phyloP scores from a whole-genome alignment of 2,113 vertebrate genomes.

The Dascyllus trimaculatus region DNA sequence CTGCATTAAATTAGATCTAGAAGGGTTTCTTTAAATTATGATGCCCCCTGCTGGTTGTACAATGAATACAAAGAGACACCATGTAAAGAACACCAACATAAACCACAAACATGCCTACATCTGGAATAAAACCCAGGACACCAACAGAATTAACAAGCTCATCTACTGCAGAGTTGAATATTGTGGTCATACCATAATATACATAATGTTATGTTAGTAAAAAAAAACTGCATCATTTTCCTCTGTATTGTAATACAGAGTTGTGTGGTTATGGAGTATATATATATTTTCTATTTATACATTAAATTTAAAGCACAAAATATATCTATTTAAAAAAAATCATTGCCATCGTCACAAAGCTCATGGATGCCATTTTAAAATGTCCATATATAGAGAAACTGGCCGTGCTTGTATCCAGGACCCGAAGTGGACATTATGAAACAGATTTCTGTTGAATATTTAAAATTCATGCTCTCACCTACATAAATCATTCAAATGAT shows the following conservation, averaged over 20 bases:
- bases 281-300: too few species aligned
- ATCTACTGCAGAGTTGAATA: neutral
- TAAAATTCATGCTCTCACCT: conserved; percentile 28
- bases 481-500: conserved; percentile 58
- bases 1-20: neutral
- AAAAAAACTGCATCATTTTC: neutral
- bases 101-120: neutral
- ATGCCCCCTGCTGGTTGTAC: conserved; percentile 70
- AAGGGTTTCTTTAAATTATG: conserved; percentile 38
- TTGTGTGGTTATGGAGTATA: too few species aligned
- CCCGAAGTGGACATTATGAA: conserved; percentile 36
- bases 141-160: too few species aligned
- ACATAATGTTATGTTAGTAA: neutral
- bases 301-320: too few species aligned
- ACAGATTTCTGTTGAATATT: conserved; percentile 18
- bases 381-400: neutral
- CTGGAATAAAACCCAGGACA: neutral
- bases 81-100: neutral
- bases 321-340: neutral
- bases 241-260: neutral
- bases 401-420: neutral
- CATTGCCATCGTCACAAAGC: too few species aligned
- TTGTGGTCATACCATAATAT: neutral
- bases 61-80: neutral
- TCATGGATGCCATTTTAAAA: neutral